Percentiles rank a stretch among this genome's conserved stretches.
Conservation (phyloP, 1,140 invertebrate genomes). For the Scaptomyza graminum region DNA sequence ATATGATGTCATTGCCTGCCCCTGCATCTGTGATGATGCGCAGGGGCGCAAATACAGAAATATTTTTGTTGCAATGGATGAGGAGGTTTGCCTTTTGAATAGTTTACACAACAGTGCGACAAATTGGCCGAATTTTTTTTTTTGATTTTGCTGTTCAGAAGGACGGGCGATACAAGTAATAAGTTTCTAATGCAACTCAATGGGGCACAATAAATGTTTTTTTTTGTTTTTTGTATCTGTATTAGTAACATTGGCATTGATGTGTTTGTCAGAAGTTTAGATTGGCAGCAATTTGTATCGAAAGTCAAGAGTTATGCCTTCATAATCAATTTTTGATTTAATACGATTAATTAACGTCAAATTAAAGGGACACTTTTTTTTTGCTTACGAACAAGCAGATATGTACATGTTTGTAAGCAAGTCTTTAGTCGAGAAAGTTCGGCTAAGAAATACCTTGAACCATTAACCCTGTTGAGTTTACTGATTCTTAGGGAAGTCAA, state of each 20-base stretch:
- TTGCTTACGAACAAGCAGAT: no score
- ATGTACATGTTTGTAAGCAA: no score
- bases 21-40: conserved; percentile 48
- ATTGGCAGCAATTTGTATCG: conserved; percentile 15
- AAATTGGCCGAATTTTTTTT: conserved; percentile 36
- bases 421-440: no score
- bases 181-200: conserved; percentile 42
- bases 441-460: no score
- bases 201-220: conserved; percentile 34
- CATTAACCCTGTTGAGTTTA: no score
- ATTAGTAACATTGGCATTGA: conserved; percentile 1
- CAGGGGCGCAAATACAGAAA: conserved; percentile 17
- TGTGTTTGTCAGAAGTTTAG: conserved; percentile 4
- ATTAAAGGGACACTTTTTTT: neutral
- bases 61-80: neutral
- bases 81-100: conserved; percentile 28
- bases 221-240: conserved; percentile 14
- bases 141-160: neutral
- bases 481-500: no score
- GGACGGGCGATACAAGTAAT: conserved; percentile 9
- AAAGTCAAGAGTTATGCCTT: neutral
- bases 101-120: conserved; percentile 18
- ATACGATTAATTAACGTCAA: neutral
- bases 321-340: neutral
- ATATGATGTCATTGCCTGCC: conserved; percentile 54